phyloP scores from a whole-genome alignment of 1,140 invertebrate species.

The Calycopis cecrops region DNA sequence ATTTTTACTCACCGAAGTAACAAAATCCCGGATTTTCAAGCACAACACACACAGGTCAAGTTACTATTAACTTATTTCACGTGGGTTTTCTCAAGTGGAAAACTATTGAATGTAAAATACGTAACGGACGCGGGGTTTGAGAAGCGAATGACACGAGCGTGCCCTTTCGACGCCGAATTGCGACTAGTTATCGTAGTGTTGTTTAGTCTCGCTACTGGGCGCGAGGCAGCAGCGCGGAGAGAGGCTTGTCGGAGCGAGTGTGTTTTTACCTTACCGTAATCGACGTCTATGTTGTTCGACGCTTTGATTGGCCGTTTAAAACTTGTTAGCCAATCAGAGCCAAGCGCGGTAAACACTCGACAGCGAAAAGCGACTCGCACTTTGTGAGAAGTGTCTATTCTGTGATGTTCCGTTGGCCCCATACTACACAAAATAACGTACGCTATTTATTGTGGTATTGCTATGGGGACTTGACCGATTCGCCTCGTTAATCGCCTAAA shows the following conservation, averaged over 20 bases:
- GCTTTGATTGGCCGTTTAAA: too few species aligned
- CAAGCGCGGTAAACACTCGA: too few species aligned
- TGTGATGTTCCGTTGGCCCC: conserved; percentile 38
- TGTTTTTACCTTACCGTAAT: too few species aligned
- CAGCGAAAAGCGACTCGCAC: neutral
- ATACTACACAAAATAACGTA: too few species aligned
- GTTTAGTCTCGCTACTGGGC: too few species aligned
- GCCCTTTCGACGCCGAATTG: conserved; percentile 21
- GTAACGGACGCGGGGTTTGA: conserved; percentile 16
- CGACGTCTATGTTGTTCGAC: too few species aligned
- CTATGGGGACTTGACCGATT: conserved; percentile 43
- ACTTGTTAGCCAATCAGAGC: too few species aligned
- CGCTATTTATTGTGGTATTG: too few species aligned
- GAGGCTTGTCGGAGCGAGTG: too few species aligned
- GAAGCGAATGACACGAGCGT: conserved; percentile 22
- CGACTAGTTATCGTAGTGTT: conserved; percentile 40
- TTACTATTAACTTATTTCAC: conserved; percentile 48
- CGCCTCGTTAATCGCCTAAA: conserved; percentile 35
- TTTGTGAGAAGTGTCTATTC: neutral
- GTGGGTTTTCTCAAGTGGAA: conserved; percentile 57
- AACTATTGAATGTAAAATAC: conserved; percentile 51
- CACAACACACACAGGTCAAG: conserved; percentile 48
- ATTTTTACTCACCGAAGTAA: conserved; percentile 31
- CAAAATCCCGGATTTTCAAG: conserved; percentile 13
- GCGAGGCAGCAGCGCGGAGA: too few species aligned